Percentiles rank a stretch among this genome's conserved stretches.
These are phyloP conservation scores for Epirrhoe alternata DNA, from an alignment of 2,888 invertebrate genomes.

Conservation along the genomic window DNA sequence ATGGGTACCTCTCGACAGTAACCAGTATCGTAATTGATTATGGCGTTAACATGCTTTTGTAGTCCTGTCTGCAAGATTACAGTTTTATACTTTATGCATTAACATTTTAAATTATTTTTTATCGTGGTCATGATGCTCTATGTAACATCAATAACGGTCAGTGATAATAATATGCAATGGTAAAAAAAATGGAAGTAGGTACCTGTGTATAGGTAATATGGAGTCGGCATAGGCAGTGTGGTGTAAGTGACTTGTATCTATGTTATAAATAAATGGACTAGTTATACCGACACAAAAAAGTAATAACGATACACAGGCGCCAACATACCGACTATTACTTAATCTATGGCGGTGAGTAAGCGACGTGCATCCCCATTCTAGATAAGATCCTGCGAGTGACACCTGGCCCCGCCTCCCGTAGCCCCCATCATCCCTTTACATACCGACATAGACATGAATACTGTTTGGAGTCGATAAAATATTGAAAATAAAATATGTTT, in stretches of 20 bases:
- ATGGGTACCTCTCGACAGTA: constrained; percentile 25
- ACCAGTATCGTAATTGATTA: constrained; percentile 49
- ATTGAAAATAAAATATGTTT: background rate
- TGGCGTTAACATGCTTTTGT: constrained; percentile 46
- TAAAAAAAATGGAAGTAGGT: too few species aligned
- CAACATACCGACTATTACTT: constrained; percentile 20
- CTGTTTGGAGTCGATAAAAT: constrained; percentile 11
- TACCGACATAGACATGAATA: constrained; percentile 19
- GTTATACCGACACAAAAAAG: background rate
- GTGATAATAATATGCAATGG: too few species aligned
- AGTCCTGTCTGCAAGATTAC: constrained; percentile 4
- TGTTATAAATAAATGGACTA: background rate
- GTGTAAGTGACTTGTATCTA: background rate
- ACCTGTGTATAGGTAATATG: too few species aligned
- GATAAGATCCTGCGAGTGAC: constrained; percentile 81
- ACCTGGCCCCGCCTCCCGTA: constrained; percentile 77
- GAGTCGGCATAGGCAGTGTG: too few species aligned
- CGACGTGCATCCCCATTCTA: constrained; percentile 58
- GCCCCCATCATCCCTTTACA: constrained; percentile 62
- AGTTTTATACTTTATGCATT: background rate
- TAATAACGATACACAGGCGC: constrained; percentile 22
- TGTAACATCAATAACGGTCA: too few species aligned
- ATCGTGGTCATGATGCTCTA: too few species aligned
- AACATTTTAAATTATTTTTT: background rate
- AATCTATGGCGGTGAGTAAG: constrained; percentile 41